phyloP scores from a whole-genome alignment of 2,888 invertebrate genomes.

The Epistrophe grossulariae region DNA sequence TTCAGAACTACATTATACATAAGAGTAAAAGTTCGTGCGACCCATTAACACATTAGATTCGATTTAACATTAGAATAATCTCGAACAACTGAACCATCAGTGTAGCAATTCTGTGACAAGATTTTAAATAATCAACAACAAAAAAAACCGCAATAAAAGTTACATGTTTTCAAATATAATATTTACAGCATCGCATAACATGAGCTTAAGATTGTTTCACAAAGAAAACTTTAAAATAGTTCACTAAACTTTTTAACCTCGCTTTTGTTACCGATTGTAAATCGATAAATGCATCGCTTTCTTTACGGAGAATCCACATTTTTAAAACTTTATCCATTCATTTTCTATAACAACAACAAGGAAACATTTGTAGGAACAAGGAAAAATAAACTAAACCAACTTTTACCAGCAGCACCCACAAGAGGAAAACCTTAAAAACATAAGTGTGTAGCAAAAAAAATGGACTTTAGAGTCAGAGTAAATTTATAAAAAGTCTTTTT shows the following conservation, averaged over 20 bases:
- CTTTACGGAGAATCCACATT: background rate
- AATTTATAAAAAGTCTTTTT: background rate
- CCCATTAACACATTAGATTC: too few species aligned
- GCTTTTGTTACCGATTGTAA: background rate
- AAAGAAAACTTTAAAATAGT: constrained; percentile 8
- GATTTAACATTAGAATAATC: too few species aligned
- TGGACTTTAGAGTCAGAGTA: background rate
- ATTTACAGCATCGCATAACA: background rate
- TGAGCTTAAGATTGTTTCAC: background rate
- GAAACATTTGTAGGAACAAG: constrained; percentile 10
- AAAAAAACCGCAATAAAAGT: background rate
- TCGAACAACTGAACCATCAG: too few species aligned
- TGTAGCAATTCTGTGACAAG: background rate
- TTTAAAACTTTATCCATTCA: constrained; percentile 9
- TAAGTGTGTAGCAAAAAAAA: background rate
- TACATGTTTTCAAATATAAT: background rate
- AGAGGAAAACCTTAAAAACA: background rate
- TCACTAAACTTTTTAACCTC: background rate
- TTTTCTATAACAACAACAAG: background rate
- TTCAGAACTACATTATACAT: too few species aligned
- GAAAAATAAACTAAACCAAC: constrained; percentile 4
- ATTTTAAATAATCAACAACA: background rate
- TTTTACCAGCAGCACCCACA: background rate
- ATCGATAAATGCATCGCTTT: constrained; percentile 10
- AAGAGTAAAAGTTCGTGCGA: too few species aligned